phyloP scores from a whole-genome alignment of 2,888 invertebrate species.

The Lithophane semibrunnea region DNA sequence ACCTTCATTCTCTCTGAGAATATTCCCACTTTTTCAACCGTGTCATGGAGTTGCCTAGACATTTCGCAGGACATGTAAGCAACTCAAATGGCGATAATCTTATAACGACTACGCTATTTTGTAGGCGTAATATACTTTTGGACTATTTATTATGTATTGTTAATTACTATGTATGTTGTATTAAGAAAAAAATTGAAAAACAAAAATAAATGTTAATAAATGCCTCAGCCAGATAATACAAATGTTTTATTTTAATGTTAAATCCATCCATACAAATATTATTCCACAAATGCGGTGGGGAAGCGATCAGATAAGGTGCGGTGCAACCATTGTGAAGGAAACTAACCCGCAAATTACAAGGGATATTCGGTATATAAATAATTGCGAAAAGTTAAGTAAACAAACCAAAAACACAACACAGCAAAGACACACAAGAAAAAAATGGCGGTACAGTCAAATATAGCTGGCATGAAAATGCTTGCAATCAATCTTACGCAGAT shows the following conservation, averaged over 20 bases:
- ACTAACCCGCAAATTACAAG: slow-evolving; percentile 1
- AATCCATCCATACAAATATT: not conserved
- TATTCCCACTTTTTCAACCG: slow-evolving; percentile 82
- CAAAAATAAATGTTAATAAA: slow-evolving; percentile 91
- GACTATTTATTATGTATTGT: slow-evolving; percentile 91
- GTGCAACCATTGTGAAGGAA: not conserved
- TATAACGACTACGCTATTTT: slow-evolving; percentile 91
- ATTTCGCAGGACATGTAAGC: slow-evolving; percentile 83
- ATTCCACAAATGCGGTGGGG: not conserved
- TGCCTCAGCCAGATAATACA: slow-evolving; percentile 89
- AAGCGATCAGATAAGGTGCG: not conserved
- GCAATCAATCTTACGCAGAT: not conserved
- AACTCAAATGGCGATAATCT: slow-evolving; percentile 90
- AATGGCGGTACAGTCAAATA: not conserved
- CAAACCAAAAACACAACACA: not conserved
- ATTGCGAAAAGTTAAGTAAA: not conserved
- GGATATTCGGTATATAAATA: not conserved
- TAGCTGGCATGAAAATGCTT: no score
- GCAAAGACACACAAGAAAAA: not conserved
- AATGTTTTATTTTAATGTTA: slow-evolving; percentile 76
- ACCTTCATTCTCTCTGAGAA: slow-evolving; percentile 78
- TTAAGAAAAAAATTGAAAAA: slow-evolving; percentile 89
- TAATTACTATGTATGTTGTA: slow-evolving; percentile 91
- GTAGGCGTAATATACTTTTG: slow-evolving; percentile 91
- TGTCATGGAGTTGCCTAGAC: slow-evolving; percentile 87